Evolutionary conservation across 2,113 vertebrate genomes (phyloP), one percentile per base, ranked within the genome.

Genomic region (Callopanchax toddi): DNA sequence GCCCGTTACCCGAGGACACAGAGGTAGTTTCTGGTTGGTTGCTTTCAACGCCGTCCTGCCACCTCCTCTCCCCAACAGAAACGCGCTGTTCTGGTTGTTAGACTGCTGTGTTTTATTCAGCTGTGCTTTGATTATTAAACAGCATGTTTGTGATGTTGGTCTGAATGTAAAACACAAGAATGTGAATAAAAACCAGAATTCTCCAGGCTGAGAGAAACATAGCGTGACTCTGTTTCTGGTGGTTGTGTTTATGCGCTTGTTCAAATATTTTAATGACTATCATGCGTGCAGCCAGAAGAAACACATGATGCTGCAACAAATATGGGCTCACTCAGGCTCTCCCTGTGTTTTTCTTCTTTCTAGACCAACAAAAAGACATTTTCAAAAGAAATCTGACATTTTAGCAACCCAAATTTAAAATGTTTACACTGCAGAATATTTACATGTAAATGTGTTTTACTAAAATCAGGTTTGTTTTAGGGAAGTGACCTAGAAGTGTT

Each of bases 1-100:
- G 57, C 22, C 4, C n/a, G 43, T 78, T 78, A 21, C 53, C 71
- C 74, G 39, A 76, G 60, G 64, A 74, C 75, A 85, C 64, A n/a
- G n/a, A 4, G 51, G 60, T 68, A n/a, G 69, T 39, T 36, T 71
- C 45, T 77, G 81, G 58, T 80, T 85, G 78, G 82, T 60, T 60
- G 45, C 29, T 70, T 71, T 2, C 21, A 54, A 54, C 39, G 71
- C 57, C 54, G 70, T 76, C 80, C 71, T 69, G 44, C 55, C 44
- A 23, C 5, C 62, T 21, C 36, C 32, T 10, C 3, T 17, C 16
- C 59, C 60, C 40, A n/a, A 75, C 55, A 63, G 58, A 63, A 55
- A 50, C 29, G 50, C 55, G 29, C 40, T 68, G 73, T 46, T 40
- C 17, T 39, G 44, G 21, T 46, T 52, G 44, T 49, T 43, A 23